A percentile compares a stretch with the other conserved stretches of the same genome.
Conservation (phyloP, 2,888 invertebrate genomes). For the Plutella xylostella region DNA sequence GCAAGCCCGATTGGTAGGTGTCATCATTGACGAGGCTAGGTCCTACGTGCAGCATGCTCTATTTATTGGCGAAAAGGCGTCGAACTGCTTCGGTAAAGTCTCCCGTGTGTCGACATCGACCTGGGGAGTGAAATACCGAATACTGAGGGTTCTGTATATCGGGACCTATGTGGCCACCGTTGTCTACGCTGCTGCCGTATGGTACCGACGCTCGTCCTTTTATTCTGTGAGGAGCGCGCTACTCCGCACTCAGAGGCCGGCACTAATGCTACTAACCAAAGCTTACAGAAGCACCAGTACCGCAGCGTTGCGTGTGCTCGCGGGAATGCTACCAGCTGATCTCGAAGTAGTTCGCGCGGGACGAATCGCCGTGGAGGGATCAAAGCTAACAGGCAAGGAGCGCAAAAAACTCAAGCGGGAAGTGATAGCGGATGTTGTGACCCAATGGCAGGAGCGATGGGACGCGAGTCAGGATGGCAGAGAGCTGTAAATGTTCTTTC, state of each 20-base stretch:
- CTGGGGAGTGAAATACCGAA: background rate
- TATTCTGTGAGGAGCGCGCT: background rate
- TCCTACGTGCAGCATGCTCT: constrained; percentile 15
- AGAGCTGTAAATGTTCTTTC: constrained; percentile 20
- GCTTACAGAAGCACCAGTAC: constrained; percentile 23
- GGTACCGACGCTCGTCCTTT: background rate
- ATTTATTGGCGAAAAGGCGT: constrained; percentile 16
- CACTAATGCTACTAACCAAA: constrained; percentile 20
- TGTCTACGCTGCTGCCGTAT: background rate
- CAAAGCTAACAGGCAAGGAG: too few relatives aligned
- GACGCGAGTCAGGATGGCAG: constrained; percentile 12
- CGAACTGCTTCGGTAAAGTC: constrained; percentile 1
- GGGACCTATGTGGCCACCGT: background rate
- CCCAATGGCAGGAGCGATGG: constrained; percentile 20
- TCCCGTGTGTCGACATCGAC: background rate
- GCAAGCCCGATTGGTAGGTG: constrained; percentile 11
- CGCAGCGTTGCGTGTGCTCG: constrained; percentile 21
- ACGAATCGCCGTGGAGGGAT: too few relatives aligned
- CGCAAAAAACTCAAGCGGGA: background rate
- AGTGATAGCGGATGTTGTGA: background rate
- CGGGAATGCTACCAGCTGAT: constrained; percentile 23
- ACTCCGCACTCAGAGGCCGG: constrained; percentile 17
- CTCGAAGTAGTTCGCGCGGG: constrained; percentile 7
- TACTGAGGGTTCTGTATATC: background rate
- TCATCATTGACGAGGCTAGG: constrained; percentile 16